These are phyloP conservation scores for Clarias laeviceps DNA, from an alignment of 2,797 vertebrate genomes.

Conservation along the genomic window DNA sequence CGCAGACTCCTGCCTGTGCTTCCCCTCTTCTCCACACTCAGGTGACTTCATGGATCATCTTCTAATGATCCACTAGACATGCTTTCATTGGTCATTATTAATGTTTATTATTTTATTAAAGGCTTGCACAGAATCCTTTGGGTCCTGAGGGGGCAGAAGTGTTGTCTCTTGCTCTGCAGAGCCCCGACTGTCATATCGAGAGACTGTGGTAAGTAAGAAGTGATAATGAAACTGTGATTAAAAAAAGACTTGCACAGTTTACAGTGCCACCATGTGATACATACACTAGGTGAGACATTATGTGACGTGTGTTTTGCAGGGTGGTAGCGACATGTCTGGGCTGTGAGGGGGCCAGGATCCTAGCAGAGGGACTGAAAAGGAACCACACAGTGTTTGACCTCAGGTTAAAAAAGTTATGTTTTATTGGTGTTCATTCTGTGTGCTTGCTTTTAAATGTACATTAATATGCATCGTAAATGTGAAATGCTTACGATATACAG, in stretches of 20 bases:
- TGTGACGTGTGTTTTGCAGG: constrained; percentile 45
- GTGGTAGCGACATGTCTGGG: constrained; percentile 57
- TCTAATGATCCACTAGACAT: not conserved
- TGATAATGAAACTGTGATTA: not conserved
- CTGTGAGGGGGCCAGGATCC: constrained; percentile 56
- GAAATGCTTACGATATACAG: not conserved
- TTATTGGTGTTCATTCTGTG: not conserved
- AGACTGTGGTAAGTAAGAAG: constrained; percentile 57
- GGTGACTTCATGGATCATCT: constrained; percentile 44
- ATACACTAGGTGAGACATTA: not conserved
- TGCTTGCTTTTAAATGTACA: not conserved
- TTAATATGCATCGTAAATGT: not conserved
- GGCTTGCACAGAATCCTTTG: constrained; percentile 63
- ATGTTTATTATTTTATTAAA: constrained; percentile 23
- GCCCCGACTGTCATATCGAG: constrained; percentile 61
- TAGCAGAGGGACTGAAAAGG: constrained; percentile 56
- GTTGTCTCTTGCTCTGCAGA: constrained; percentile 50
- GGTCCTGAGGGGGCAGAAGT: constrained; percentile 61
- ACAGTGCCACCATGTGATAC: not conserved
- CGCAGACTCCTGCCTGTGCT: constrained; percentile 58
- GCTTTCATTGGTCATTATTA: constrained; percentile 7
- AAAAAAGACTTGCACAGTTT: not conserved
- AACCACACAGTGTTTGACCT: constrained; percentile 62
- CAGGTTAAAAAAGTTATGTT: constrained; percentile 46
- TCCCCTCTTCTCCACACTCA: constrained; percentile 62